Evolutionary conservation across 2,888 invertebrate species (phyloP), one percentile per base, ranked within the genome.

Genomic region (Cephus pulcher): DNA sequence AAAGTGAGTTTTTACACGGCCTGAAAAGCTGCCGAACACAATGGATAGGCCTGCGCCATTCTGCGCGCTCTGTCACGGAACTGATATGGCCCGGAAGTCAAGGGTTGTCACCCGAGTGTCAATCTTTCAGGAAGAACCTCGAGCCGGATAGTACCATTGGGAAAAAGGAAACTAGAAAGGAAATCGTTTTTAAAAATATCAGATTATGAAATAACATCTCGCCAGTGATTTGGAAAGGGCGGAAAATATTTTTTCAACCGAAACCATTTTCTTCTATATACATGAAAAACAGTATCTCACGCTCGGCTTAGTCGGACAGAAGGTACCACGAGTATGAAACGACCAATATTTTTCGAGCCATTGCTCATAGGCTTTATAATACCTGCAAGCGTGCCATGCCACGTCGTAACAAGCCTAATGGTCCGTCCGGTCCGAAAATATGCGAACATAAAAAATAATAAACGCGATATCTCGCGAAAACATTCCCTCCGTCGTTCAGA

Each of bases 1-100:
- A 78, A 79, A 79, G 79, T 78, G 75, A 80, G 78, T 79, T 82
- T 80, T 80, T 79, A 80, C 75, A 40, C 74, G n/a, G 40, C 32
- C 33, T 12, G 23, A 56, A 34, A 35, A 76, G 77, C 73, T 71
- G 71, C 71, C 32, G 34, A 71, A n/a, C 32, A 71, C 71, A 71
- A 71, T 71, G 71, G 33, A 71, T 71, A 34, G 33, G 71, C 23
- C 56, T 9, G 1, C 23, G 23, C 56, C 15, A 40, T 40, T 40
- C 15, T 15, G 15, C 15, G 40, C 40, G 4, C 40, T 40, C 23
- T 56, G 71, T 71, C 33, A 71, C 71, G 71, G 32, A 56, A 56
- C 56, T 56, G 56, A 56, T 56, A 56, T 56, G 56, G 71, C 34
- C 74, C 23, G 74, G 74, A 74, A 74, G 37, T 35, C 37, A 35